These are phyloP conservation scores for Neomorphus geoffroyi DNA, from an alignment of 2,797 vertebrate genomes.

Conservation along the genomic window DNA sequence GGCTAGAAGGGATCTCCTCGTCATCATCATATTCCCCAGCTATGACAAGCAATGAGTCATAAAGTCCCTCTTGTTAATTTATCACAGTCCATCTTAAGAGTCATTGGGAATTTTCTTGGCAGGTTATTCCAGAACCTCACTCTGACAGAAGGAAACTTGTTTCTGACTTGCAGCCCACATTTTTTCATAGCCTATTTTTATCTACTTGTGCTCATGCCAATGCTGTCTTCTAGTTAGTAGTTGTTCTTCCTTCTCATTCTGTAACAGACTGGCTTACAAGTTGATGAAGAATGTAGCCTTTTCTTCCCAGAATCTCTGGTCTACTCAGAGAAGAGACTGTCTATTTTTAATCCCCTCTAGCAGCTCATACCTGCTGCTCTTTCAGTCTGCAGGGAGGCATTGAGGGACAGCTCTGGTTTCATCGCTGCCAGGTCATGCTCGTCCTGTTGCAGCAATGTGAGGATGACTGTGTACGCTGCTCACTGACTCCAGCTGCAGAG, in stretches of 20 bases:
- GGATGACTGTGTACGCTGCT: not conserved
- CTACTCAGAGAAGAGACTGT: not conserved
- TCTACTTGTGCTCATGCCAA: constrained; percentile 45
- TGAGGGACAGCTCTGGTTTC: not conserved
- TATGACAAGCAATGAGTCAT: constrained; percentile 48
- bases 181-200: constrained; percentile 61
- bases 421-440: not conserved
- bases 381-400: not conserved
- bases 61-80: constrained; percentile 52
- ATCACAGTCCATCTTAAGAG: constrained; percentile 47
- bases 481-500: not conserved
- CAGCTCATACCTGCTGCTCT: not conserved
- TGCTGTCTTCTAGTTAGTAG: constrained; percentile 45
- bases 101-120: constrained; percentile 47
- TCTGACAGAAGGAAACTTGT: constrained; percentile 53
- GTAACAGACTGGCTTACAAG: constrained; percentile 1
- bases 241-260: constrained; percentile 1
- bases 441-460: not conserved
- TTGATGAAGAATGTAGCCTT: not conserved
- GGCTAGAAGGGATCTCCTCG: constrained; percentile 58
- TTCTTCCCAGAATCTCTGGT: not conserved
- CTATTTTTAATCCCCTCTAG: not conserved
- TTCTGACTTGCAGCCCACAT: constrained; percentile 60
- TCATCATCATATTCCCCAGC: constrained; percentile 18
- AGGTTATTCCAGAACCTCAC: constrained; percentile 45